Evolutionary conservation across 2,797 vertebrate species (phyloP).

Genomic region (Gallinago stenura): DNA sequence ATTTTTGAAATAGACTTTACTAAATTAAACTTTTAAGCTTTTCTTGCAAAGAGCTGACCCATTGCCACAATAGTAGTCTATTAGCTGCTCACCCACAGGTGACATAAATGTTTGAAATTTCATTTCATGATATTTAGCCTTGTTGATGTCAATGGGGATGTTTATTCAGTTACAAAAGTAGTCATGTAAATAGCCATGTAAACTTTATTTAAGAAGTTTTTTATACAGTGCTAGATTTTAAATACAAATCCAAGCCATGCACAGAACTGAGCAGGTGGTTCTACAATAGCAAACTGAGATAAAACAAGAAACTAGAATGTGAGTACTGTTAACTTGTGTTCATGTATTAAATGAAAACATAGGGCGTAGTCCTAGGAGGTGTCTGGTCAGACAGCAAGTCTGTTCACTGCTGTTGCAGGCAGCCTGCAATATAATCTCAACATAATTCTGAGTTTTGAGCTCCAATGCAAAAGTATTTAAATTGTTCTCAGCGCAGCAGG

Average conservation of each 20-base stretch:
- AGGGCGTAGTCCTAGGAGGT: background rate
- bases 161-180: background rate
- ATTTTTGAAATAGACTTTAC: background rate
- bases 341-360: background rate
- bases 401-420: background rate
- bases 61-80: background rate
- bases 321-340: background rate
- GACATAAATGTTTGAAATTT: background rate
- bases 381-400: background rate
- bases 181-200: background rate
- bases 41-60: background rate
- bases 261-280: background rate
- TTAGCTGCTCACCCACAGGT: background rate
- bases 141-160: background rate
- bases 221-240: background rate
- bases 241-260: background rate
- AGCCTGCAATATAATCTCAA: background rate
- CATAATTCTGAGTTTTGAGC: background rate
- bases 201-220: background rate
- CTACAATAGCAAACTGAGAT: background rate
- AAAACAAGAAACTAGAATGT: background rate
- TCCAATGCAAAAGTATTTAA: background rate
- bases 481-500: background rate
- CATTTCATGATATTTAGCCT: background rate
- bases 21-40: background rate